Evolutionary conservation across 1,140 invertebrate genomes (phyloP).

Genomic region (Zaprionus lachaisei): DNA sequence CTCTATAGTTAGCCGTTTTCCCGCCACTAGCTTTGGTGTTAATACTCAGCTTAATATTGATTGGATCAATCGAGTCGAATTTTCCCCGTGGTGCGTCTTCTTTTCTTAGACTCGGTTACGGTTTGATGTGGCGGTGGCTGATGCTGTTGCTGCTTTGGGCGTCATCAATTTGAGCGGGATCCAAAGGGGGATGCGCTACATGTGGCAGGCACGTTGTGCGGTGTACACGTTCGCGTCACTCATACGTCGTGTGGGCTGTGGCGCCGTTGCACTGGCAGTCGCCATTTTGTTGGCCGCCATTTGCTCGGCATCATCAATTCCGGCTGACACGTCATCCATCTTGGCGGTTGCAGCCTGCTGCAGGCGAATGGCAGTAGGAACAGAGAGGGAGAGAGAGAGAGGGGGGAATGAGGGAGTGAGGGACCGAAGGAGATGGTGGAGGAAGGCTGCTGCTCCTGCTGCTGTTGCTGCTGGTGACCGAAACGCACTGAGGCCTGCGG

Average conservation of each 20-base stretch:
- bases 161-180: conserved; percentile 7
- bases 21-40: background rate
- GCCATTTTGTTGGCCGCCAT: conserved; percentile 76
- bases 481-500: conserved; percentile 72
- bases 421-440: background rate
- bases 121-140: background rate
- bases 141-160: background rate
- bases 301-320: conserved; percentile 78
- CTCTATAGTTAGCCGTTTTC: background rate
- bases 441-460: background rate
- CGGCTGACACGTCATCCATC: conserved; percentile 83
- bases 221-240: conserved; percentile 53
- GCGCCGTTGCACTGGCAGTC: conserved; percentile 45
- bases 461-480: conserved; percentile 35
- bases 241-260: conserved; percentile 48
- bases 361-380: conserved; percentile 1
- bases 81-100: conserved; percentile 3
- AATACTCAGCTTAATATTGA: conserved; percentile 5
- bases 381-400: background rate
- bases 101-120: background rate
- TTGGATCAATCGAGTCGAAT: conserved; percentile 4
- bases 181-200: conserved; percentile 23
- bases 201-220: conserved; percentile 34
- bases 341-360: conserved; percentile 46
- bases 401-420: background rate